Conservation (phyloP, 2,113 vertebrate genomes). For the Pagrus major region DNA sequence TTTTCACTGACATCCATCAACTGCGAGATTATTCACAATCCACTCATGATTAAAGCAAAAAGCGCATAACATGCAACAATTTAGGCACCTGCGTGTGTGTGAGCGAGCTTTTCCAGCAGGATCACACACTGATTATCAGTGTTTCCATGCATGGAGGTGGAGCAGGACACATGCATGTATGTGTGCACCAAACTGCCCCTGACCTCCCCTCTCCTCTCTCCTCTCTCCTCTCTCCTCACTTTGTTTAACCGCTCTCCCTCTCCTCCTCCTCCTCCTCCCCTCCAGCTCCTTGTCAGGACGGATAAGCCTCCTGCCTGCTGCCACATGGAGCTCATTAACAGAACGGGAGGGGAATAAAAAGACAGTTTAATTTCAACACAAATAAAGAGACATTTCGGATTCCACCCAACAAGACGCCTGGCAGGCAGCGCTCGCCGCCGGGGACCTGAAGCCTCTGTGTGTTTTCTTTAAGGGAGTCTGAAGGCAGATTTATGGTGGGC, state of each 20-base stretch:
- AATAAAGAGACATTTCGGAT: conserved; percentile 81
- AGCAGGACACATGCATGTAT: conserved; percentile 32
- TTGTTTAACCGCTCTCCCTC: conserved; percentile 42
- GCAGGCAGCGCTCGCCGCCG: too few species aligned
- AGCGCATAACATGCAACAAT: conserved; percentile 15
- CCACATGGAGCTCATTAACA: conserved; percentile 83
- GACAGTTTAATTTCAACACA: conserved; percentile 82
- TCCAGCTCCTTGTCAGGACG: conserved; percentile 72
- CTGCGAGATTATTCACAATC: conserved; percentile 9
- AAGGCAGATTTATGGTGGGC: conserved; percentile 71
- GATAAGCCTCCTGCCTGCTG: conserved; percentile 68
- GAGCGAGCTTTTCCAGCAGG: conserved; percentile 14
- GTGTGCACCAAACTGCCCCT: conserved; percentile 32
- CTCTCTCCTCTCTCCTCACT: conserved; percentile 57
- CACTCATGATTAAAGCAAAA: conserved; percentile 45
- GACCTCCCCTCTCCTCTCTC: conserved; percentile 50
- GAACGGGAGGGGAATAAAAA: conserved; percentile 72
- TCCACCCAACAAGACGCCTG: conserved; percentile 73
- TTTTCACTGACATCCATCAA: conserved; percentile 48
- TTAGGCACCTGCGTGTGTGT: neutral
- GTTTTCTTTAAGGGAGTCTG: conserved; percentile 71
- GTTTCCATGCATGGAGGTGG: conserved; percentile 25
- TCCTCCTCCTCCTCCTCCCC: conserved; percentile 49
- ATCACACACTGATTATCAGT: conserved; percentile 41
- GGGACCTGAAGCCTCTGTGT: conserved; percentile 57